Percentiles rank a stretch among this genome's conserved stretches.
phyloP scores from a whole-genome alignment of 64 coral and sea anemone genomes.

The Porites australiensis region DNA sequence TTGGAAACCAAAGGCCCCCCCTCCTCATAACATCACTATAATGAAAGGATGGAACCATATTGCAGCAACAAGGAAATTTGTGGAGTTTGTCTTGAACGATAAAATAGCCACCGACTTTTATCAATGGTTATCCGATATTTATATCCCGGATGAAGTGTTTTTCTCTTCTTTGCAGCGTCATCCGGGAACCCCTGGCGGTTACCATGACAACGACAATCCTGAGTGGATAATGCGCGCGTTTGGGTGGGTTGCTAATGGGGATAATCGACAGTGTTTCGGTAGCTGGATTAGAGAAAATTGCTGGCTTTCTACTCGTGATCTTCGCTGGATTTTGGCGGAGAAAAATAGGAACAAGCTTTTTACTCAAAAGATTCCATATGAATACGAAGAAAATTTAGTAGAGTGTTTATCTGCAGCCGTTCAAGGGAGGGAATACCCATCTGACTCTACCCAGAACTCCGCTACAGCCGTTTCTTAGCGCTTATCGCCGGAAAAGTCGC shows the following conservation, averaged over 20 bases:
- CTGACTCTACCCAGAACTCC: neutral
- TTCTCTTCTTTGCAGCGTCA: slow-evolving; percentile 56
- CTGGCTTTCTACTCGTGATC: slow-evolving; percentile 34
- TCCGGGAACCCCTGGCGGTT: slow-evolving; percentile 34
- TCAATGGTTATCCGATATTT: slow-evolving; percentile 21
- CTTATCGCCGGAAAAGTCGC: too few species aligned
- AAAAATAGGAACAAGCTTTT: slow-evolving; percentile 14
- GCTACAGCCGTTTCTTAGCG: too few species aligned
- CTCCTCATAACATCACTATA: slow-evolving; percentile 25
- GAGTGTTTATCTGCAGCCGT: neutral
- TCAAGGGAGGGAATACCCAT: neutral
- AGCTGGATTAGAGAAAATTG: slow-evolving; percentile 15
- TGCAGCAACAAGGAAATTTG: slow-evolving; percentile 36
- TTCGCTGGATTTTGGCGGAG: slow-evolving; percentile 14
- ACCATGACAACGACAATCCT: neutral
- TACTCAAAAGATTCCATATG: slow-evolving; percentile 55
- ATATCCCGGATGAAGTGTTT: slow-evolving; percentile 40
- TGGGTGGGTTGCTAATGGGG: neutral
- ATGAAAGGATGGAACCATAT: slow-evolving; percentile 45
- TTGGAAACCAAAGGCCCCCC: neutral
- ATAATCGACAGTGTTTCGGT: slow-evolving; percentile 22
- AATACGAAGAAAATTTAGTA: slow-evolving; percentile 19
- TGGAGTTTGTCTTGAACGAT: slow-evolving; percentile 21
- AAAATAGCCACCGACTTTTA: slow-evolving; percentile 34
- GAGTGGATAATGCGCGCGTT: slow-evolving; percentile 14